These are phyloP conservation scores for Ceratina australensis DNA, from an alignment of 1,140 invertebrate species.

Conservation along the genomic window DNA sequence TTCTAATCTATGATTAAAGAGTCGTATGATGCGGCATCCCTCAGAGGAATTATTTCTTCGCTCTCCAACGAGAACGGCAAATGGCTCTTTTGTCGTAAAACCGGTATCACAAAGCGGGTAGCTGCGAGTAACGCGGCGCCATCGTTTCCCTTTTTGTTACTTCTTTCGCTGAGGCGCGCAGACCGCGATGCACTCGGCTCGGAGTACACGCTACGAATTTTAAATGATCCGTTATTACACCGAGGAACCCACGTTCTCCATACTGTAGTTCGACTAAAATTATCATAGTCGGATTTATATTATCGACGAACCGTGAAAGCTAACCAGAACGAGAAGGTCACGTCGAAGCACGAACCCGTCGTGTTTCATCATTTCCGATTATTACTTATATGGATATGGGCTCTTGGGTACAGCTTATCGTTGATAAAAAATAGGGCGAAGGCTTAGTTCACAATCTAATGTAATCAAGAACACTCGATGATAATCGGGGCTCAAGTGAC, in stretches of 20 bases:
- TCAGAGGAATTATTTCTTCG: conserved; percentile 46
- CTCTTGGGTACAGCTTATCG: neutral
- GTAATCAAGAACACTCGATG: conserved; percentile 46
- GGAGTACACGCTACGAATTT: conserved; percentile 7
- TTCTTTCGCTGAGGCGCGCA: neutral
- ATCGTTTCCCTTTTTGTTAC: conserved; percentile 24
- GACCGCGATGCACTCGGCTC: neutral
- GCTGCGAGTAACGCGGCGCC: conserved; percentile 4
- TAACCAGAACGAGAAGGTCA: too few species aligned
- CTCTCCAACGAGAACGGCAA: conserved; percentile 26
- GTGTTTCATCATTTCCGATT: too few species aligned
- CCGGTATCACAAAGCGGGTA: conserved; percentile 17
- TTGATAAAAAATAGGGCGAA: neutral
- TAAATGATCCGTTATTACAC: conserved; percentile 32
- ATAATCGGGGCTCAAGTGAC: conserved; percentile 64
- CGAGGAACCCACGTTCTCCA: neutral
- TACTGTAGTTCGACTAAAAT: neutral
- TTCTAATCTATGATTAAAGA: conserved; percentile 61
- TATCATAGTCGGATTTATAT: too few species aligned
- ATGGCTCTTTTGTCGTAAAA: conserved; percentile 46
- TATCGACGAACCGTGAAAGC: too few species aligned
- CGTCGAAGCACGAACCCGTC: too few species aligned
- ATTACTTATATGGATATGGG: too few species aligned
- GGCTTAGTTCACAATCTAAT: neutral
- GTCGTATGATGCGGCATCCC: neutral